Conservation (phyloP, 1,140 invertebrate species). For the Drosophila nasuta region DNA sequence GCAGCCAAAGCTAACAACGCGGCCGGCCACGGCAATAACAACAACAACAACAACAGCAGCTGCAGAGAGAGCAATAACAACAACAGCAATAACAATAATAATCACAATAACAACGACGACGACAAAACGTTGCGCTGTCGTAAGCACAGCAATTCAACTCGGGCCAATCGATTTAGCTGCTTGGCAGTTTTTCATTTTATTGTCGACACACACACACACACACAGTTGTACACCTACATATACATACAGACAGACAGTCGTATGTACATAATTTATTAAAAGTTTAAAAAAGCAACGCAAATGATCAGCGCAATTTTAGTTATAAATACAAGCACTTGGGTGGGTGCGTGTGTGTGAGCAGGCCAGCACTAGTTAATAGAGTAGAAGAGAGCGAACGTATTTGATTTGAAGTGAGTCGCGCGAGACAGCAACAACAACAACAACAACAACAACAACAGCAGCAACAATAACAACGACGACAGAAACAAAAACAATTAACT, state of each 20-base stretch:
- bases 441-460: constrained; percentile 48
- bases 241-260: neutral
- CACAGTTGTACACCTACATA: neutral
- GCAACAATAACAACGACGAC: constrained; percentile 39
- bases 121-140: constrained; percentile 34
- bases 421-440: constrained; percentile 16
- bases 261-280: constrained; percentile 74
- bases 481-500: constrained; percentile 74
- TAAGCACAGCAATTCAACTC: constrained; percentile 37
- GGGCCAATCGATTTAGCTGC: constrained; percentile 65
- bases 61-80: constrained; percentile 30
- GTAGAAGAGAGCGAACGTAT: constrained; percentile 34
- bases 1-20: constrained; percentile 40
- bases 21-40: constrained; percentile 27
- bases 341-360: constrained; percentile 10
- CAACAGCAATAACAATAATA: constrained; percentile 26
- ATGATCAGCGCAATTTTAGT: constrained; percentile 63
- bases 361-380: constrained; percentile 3
- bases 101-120: constrained; percentile 27
- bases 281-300: constrained; percentile 60
- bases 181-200: constrained; percentile 73
- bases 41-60: constrained; percentile 20
- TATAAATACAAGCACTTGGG: constrained; percentile 73
- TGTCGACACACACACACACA: constrained; percentile 39
- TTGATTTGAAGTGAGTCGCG: constrained; percentile 64